Conservation (phyloP, 2,888 invertebrate genomes). For the Margaritifera margaritifera region DNA sequence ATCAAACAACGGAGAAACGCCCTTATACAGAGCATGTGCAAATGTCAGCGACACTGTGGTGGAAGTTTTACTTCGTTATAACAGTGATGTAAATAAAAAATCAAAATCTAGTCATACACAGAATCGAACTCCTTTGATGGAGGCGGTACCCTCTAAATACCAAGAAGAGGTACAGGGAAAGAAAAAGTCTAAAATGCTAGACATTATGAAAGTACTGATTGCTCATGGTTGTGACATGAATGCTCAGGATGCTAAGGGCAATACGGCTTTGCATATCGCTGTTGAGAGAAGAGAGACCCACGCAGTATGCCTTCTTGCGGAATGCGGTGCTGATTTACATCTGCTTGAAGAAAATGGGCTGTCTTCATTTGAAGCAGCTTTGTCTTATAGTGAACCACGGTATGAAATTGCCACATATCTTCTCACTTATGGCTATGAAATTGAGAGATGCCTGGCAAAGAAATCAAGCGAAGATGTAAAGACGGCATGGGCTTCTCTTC, state of each 20-base stretch:
- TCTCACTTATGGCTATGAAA: slow-evolving; percentile 35
- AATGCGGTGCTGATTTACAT: slow-evolving; percentile 33
- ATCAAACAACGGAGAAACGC: slow-evolving; percentile 28
- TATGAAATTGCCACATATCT: slow-evolving; percentile 34
- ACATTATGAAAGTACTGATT: slow-evolving; percentile 28
- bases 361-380: slow-evolving; percentile 33
- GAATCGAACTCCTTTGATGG: slow-evolving; percentile 36
- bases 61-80: slow-evolving; percentile 16
- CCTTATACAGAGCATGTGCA: slow-evolving; percentile 38
- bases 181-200: slow-evolving; percentile 28
- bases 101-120: slow-evolving; percentile 15
- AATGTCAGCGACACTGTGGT: slow-evolving; percentile 19
- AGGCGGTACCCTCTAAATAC: slow-evolving; percentile 32
- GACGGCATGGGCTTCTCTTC: neutral
- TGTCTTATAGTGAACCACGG: slow-evolving; percentile 11
- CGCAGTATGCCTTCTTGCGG: slow-evolving; percentile 20
- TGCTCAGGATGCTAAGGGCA: slow-evolving; percentile 21
- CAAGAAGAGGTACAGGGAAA: slow-evolving; percentile 17
- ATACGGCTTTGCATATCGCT: slow-evolving; percentile 36
- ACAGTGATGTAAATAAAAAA: slow-evolving; percentile 24
- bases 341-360: slow-evolving; percentile 21
- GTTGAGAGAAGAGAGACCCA: slow-evolving; percentile 28
- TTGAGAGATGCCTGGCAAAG: neutral
- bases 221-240: slow-evolving; percentile 32
- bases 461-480: neutral